Evolutionary conservation across 2,797 vertebrate species (phyloP), one percentile per base, ranked within the genome.

Genomic region (Sebastes paucispinis): DNA sequence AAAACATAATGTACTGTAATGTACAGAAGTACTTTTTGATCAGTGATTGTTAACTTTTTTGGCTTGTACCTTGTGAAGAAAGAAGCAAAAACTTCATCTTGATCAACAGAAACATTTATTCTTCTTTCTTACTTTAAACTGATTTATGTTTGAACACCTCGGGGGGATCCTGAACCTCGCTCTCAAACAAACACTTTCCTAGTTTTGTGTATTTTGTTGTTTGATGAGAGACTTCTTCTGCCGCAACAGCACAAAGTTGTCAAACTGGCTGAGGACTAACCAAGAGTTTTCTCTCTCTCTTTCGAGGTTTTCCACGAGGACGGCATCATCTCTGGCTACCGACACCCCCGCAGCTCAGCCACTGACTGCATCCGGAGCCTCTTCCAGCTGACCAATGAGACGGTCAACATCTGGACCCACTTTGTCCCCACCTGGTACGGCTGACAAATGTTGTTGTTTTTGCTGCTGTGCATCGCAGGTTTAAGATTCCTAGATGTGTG

Each of bases 321-420:
- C 88, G 82, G 97, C 87, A 99, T 99, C 88, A 96, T 99, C 76
- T 97, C 96, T 0, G 98, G 98, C 77, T 99, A 99, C 87, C 96
- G 98, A 4, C 96, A 96, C 3, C 98, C 98, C 0, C 75, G 88
- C 31, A 98, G 97, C 88, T 98, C 98, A 0, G 97, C 97, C 65
- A 92, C 92, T 0, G 97, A 97, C 82, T 99, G 98, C 25, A 69
- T 99, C 84, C 95, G 97, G 81, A 99, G 98, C 79, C 95, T 97
- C 87, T 98, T 99, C 91, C 97, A 97, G 81, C 95, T 98, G 95
- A 98, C 97, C 71, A 99, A 99, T 43, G 98, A 99, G 94, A 99
- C 98, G 0, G 93, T 99, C 47, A 99, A 99, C 89, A 97, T 99
- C 92, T 99, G 98, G 98, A 99, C 98, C 0, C 98, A 99, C 85